phyloP scores from a whole-genome alignment of 2,113 vertebrate genomes.

The Cryptotis parvus region DNA sequence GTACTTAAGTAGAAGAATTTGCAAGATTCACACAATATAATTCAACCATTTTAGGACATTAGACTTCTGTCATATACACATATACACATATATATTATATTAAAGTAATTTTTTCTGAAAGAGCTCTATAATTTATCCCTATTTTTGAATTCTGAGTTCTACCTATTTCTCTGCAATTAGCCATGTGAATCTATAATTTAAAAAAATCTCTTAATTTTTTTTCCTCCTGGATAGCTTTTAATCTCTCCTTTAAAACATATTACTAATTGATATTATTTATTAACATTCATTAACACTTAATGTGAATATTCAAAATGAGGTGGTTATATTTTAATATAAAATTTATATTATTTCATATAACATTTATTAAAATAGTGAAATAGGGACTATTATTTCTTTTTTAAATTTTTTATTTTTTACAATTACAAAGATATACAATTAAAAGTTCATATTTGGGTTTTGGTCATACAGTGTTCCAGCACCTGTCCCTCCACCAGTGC shows the following conservation, averaged over 20 bases:
- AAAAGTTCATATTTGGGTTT: too few species aligned
- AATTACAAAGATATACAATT: too few species aligned
- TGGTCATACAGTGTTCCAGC: too few species aligned
- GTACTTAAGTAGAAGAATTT: background rate
- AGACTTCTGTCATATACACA: background rate
- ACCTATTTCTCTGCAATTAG: background rate
- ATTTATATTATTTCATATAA: background rate
- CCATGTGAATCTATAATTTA: background rate
- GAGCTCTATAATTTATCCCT: background rate
- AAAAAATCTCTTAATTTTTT: conserved; percentile 7
- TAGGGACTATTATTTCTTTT: too few species aligned
- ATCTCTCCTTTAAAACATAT: conserved; percentile 1
- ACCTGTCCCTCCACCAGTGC: too few species aligned
- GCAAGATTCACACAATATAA: background rate
- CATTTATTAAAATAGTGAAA: background rate
- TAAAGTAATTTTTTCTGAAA: background rate
- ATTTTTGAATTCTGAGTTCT: conserved; percentile 9
- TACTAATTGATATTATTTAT: background rate
- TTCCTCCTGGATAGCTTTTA: background rate
- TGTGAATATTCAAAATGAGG: background rate
- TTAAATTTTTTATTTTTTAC: too few species aligned
- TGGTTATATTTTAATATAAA: background rate
- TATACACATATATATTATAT: background rate
- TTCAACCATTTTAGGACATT: background rate
- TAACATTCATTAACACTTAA: conserved; percentile 36